phyloP scores from a whole-genome alignment of 2,113 vertebrate genomes.

The Spheniscus mendiculus region DNA sequence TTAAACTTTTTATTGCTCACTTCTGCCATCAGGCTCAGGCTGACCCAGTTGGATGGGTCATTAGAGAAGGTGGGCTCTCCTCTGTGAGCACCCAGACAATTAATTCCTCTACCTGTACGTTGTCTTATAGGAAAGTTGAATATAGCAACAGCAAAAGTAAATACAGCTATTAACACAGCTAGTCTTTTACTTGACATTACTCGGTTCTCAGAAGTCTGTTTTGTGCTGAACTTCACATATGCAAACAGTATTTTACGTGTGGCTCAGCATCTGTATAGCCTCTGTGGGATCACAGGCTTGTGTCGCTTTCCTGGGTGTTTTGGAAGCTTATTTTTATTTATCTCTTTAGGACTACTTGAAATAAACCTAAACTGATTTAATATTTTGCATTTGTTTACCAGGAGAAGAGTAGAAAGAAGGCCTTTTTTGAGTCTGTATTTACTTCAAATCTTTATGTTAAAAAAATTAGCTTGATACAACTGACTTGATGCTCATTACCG shows the following conservation, averaged over 20 bases:
- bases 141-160: neutral
- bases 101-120: neutral
- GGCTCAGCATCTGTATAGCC: neutral
- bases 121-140: neutral
- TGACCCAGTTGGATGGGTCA: conserved; percentile 52
- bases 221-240: neutral
- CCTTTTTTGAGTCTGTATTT: neutral
- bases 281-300: neutral
- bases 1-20: conserved; percentile 66
- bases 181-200: neutral
- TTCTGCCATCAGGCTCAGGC: conserved; percentile 35
- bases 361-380: neutral
- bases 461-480: neutral
- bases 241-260: neutral
- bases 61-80: neutral
- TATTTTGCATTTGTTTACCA: neutral
- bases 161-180: neutral
- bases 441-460: neutral
- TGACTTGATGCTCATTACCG: neutral
- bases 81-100: neutral
- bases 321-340: conserved; percentile 17
- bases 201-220: neutral
- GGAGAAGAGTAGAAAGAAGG: neutral
- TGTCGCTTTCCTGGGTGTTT: neutral
- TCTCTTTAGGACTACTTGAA: neutral